A percentile compares a stretch with the other conserved stretches of the same genome.
These are phyloP conservation scores for Dastarcus helophoroides DNA, from an alignment of 2,888 invertebrate species.

Conservation along the genomic window DNA sequence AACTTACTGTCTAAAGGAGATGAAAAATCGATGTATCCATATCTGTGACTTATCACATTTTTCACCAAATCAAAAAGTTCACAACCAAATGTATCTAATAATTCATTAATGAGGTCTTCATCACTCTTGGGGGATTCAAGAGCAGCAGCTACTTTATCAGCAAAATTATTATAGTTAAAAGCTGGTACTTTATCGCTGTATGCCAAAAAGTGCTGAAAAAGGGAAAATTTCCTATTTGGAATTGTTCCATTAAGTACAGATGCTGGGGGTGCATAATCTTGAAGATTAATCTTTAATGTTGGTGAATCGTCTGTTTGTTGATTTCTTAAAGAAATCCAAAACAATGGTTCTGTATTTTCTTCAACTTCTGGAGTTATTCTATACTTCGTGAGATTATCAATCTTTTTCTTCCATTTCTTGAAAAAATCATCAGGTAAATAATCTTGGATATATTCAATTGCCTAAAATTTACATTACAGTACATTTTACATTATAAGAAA, in stretches of 20 bases:
- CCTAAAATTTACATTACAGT: neutral
- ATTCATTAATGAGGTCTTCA: slow-evolving; percentile 62
- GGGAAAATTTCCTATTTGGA: slow-evolving; percentile 3
- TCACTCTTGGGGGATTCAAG: slow-evolving; percentile 25
- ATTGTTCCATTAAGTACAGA: neutral
- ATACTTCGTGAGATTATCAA: no score
- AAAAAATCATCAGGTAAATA: slow-evolving; percentile 1
- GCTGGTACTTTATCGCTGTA: slow-evolving; percentile 21
- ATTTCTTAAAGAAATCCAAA: neutral
- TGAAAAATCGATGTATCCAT: slow-evolving; percentile 20
- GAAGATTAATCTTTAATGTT: neutral
- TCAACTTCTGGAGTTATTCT: no score
- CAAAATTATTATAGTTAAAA: slow-evolving; percentile 24
- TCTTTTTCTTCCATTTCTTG: no score
- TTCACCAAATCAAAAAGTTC: slow-evolving; percentile 42
- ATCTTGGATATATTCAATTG: neutral
- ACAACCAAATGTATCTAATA: slow-evolving; percentile 84
- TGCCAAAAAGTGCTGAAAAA: slow-evolving; percentile 17
- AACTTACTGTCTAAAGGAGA: slow-evolving; percentile 10
- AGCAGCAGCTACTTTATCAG: slow-evolving; percentile 19
- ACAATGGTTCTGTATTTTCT: neutral
- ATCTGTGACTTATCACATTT: slow-evolving; percentile 29
- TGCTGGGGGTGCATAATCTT: neutral
- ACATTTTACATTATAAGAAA: neutral
- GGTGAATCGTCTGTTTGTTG: neutral